A percentile compares a stretch with the other conserved stretches of the same genome.
Evolutionary conservation across 1,140 invertebrate genomes (phyloP).

Genomic region (Microplitis mediator): DNA sequence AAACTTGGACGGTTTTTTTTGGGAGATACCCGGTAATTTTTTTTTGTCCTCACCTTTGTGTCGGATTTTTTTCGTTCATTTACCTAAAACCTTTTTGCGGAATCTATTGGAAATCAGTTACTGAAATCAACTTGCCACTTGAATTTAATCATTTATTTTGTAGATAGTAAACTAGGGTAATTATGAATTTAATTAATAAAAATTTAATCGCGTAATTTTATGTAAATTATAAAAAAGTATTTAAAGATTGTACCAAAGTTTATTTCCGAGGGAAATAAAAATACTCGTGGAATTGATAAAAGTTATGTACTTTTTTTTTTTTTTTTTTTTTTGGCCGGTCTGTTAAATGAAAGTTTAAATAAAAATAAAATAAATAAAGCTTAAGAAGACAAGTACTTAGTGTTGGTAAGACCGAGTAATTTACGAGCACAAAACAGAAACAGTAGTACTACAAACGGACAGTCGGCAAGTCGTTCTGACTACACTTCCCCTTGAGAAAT

Average conservation of each 20-base stretch:
- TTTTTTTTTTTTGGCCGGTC: not conserved
- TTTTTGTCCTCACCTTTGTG: not conserved
- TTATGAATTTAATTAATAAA: not conserved
- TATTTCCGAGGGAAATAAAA: too few species aligned
- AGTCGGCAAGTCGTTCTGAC: constrained; percentile 9
- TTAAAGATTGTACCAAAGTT: too few species aligned
- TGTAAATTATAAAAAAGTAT: too few species aligned
- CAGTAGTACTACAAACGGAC: constrained; percentile 6
- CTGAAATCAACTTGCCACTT: not conserved
- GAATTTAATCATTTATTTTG: not conserved
- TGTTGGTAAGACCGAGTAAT: constrained; percentile 26
- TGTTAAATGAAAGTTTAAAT: not conserved
- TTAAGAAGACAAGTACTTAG: constrained; percentile 29
- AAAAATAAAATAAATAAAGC: constrained; percentile 28
- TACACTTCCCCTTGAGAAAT: constrained; percentile 34
- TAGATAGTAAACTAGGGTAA: not conserved
- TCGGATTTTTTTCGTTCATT: too few species aligned
- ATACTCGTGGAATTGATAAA: too few species aligned
- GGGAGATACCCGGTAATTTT: not conserved
- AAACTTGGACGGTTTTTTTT: constrained; percentile 26
- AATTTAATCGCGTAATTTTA: too few species aligned
- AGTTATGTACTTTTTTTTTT: not conserved
- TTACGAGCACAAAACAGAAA: constrained; percentile 35
- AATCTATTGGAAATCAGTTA: not conserved
- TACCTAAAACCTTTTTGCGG: too few species aligned